A percentile compares a stretch with the other conserved stretches of the same genome.
These are phyloP conservation scores for Acanthiza pusilla DNA, from an alignment of 2,797 vertebrate species.

Conservation along the genomic window DNA sequence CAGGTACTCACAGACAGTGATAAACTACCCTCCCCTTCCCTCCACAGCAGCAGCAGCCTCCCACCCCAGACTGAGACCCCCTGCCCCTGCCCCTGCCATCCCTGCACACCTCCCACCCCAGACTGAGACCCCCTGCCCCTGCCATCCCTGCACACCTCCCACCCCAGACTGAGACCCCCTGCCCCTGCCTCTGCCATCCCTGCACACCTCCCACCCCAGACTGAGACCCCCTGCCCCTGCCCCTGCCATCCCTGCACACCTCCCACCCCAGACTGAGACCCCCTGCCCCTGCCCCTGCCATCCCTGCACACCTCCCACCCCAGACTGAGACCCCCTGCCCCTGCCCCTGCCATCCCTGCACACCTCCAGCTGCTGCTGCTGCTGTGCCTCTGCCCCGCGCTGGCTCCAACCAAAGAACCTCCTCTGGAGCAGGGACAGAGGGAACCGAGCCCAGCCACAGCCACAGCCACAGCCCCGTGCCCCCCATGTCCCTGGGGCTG, in stretches of 20 bases:
- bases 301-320: not conserved
- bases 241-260: not conserved
- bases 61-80: not conserved
- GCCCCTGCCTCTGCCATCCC: not conserved
- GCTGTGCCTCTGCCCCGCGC: not conserved
- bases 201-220: not conserved
- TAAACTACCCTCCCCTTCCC: slow-evolving; percentile 2
- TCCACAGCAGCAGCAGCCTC: not conserved
- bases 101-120: not conserved
- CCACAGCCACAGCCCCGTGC: not conserved
- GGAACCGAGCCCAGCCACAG: not conserved
- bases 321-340: not conserved
- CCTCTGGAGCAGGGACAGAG: not conserved
- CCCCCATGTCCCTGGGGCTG: not conserved
- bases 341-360: not conserved
- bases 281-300: not conserved
- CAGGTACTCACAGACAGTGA: not conserved
- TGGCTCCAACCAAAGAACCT: not conserved
- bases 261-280: not conserved
- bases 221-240: not conserved
- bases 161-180: not conserved
- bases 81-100: not conserved
- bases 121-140: not conserved
- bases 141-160: not conserved
- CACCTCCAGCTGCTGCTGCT: not conserved